Conservation (phyloP, 2,113 vertebrate species). For the Axis porcinus region DNA sequence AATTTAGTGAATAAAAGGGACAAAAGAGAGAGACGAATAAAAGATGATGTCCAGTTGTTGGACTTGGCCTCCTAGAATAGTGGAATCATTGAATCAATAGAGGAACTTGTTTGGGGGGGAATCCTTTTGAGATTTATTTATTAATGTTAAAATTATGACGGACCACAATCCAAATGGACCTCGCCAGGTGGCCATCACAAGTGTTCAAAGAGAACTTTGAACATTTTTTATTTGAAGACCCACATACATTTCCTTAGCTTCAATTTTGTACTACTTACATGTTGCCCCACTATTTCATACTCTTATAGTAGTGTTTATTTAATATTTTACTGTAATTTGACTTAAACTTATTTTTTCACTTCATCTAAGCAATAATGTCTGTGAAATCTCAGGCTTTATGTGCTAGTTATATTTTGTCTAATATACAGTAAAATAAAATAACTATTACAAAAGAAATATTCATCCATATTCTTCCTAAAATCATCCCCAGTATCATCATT, state of each 20-base stretch:
- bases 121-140: background rate
- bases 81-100: background rate
- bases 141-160: background rate
- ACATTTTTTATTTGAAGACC: background rate
- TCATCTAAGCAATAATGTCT: background rate
- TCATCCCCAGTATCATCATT: background rate
- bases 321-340: constrained; percentile 46
- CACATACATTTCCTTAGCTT: background rate
- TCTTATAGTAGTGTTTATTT: background rate
- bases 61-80: background rate
- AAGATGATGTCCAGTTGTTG: background rate
- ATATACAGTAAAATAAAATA: constrained; percentile 33
- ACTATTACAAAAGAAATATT: constrained; percentile 42
- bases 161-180: background rate
- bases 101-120: background rate
- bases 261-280: background rate
- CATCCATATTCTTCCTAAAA: constrained; percentile 16
- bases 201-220: background rate
- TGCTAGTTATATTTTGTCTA: constrained; percentile 21
- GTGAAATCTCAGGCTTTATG: constrained; percentile 19
- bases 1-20: background rate
- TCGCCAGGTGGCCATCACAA: background rate
- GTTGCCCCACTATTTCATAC: background rate
- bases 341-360: constrained; percentile 29
- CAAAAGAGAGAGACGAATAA: background rate